Conservation (phyloP, 2,797 vertebrate genomes). For the Xyrichtys novacula region DNA sequence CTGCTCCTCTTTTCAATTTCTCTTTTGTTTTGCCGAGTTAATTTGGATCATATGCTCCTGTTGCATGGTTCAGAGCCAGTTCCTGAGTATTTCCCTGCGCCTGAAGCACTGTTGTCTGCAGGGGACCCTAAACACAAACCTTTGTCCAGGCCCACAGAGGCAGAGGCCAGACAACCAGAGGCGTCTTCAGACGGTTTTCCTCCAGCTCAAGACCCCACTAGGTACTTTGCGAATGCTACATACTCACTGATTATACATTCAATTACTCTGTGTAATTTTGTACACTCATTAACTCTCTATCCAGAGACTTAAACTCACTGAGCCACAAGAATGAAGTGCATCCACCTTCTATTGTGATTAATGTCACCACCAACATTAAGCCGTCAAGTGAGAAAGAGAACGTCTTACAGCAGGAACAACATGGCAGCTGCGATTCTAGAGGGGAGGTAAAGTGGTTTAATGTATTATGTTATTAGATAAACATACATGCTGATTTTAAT, state of each 20-base stretch:
- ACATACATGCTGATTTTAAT: no score
- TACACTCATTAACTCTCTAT: constrained; percentile 8
- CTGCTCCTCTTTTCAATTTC: not conserved
- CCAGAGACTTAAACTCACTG: constrained; percentile 46
- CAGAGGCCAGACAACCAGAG: constrained; percentile 15
- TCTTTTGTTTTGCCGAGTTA: constrained; percentile 4
- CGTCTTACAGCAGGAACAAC: constrained; percentile 28
- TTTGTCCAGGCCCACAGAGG: constrained; percentile 18
- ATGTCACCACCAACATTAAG: constrained; percentile 76
- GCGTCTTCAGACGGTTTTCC: not conserved
- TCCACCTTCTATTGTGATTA: constrained; percentile 78
- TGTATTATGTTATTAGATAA: not conserved
- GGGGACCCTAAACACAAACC: constrained; percentile 30
- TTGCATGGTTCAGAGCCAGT: constrained; percentile 57
- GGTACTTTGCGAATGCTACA: constrained; percentile 42
- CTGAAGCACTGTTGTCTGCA: constrained; percentile 35
- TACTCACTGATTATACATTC: not conserved
- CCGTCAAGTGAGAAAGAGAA: constrained; percentile 54
- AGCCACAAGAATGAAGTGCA: constrained; percentile 62
- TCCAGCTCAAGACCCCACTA: constrained; percentile 31
- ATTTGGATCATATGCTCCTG: not conserved
- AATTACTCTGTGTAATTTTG: not conserved
- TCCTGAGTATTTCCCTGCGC: constrained; percentile 21
- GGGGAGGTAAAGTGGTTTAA: constrained; percentile 57
- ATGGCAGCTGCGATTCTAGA: constrained; percentile 22